A percentile compares a stretch with the other conserved stretches of the same genome.
phyloP scores from a whole-genome alignment of 1,140 invertebrate genomes.

The Drosophila repleta region DNA sequence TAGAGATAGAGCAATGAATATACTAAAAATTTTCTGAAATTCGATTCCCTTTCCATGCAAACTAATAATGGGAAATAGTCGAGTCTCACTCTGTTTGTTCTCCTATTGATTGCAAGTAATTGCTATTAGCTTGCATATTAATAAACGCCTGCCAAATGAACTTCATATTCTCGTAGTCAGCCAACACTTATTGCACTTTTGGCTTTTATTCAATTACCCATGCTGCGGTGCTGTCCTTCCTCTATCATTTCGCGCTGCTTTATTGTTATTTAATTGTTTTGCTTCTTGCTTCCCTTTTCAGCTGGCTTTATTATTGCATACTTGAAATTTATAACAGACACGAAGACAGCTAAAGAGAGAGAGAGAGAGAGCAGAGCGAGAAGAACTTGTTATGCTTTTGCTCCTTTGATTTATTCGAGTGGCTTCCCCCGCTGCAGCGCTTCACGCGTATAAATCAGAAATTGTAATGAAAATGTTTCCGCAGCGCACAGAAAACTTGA shows the following conservation, averaged over 20 bases:
- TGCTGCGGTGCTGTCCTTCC: not conserved
- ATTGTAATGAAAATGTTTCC: constrained; percentile 67
- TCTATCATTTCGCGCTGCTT: not conserved
- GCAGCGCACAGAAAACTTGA: constrained; percentile 33
- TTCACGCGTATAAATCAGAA: constrained; percentile 57
- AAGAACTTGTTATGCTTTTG: constrained; percentile 40
- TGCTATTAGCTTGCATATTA: too few relatives aligned
- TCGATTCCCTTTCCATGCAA: too few relatives aligned
- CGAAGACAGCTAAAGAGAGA: too few relatives aligned
- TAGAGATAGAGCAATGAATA: too few relatives aligned
- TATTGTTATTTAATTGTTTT: constrained; percentile 16
- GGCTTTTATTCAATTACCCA: not conserved
- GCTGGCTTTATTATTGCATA: constrained; percentile 18
- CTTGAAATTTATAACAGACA: constrained; percentile 25
- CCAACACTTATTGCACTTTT: not conserved
- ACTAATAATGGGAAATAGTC: too few relatives aligned
- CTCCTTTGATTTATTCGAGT: constrained; percentile 40
- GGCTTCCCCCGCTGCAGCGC: too few relatives aligned
- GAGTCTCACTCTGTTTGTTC: too few relatives aligned
- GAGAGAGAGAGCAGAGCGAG: not conserved
- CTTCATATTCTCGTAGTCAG: not conserved
- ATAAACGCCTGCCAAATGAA: too few relatives aligned
- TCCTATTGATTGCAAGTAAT: too few relatives aligned
- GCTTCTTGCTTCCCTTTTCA: not conserved
- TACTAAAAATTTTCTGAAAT: too few relatives aligned